A percentile compares a stretch with the other conserved stretches of the same genome.
Evolutionary conservation across 2,797 vertebrate genomes (phyloP).

Genomic region (Neosalanx taihuensis): DNA sequence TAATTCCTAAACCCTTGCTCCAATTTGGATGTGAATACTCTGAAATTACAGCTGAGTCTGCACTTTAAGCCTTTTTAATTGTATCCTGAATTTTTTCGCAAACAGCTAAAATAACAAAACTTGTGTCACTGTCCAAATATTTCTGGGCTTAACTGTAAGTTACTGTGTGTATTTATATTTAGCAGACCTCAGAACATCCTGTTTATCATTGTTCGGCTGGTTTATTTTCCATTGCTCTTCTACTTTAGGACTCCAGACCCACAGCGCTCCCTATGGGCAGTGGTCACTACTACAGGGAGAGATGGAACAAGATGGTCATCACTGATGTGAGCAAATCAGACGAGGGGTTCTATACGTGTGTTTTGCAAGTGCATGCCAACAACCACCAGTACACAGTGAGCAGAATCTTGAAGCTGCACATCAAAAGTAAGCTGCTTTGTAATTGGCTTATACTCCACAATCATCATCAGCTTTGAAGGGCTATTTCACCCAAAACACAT

Average conservation of each 20-base stretch:
- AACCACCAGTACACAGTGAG: constrained; percentile 72
- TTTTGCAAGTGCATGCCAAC: constrained; percentile 61
- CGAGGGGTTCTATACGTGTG: constrained; percentile 80
- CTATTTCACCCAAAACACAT: no score
- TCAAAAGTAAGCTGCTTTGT: constrained; percentile 63
- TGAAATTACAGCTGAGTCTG: no score
- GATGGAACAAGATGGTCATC: constrained; percentile 60
- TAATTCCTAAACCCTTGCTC: no score
- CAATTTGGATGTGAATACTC: no score
- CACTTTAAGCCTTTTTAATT: no score
- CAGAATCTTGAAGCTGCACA: constrained; percentile 67
- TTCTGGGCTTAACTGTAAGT: no score
- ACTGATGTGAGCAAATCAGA: constrained; percentile 65
- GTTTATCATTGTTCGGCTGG: not conserved
- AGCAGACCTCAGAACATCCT: not conserved
- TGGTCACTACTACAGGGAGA: constrained; percentile 37
- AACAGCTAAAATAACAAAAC: no score
- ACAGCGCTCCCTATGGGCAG: constrained; percentile 19
- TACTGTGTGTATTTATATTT: not conserved
- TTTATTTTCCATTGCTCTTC: not conserved
- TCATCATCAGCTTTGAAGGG: not conserved
- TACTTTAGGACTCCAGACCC: constrained; percentile 47
- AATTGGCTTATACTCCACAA: not conserved
- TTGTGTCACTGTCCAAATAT: no score
- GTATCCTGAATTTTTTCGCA: no score